These are phyloP conservation scores for Spea multiplicata DNA, from an alignment of 2,113 vertebrate genomes.

Conservation along the genomic window DNA sequence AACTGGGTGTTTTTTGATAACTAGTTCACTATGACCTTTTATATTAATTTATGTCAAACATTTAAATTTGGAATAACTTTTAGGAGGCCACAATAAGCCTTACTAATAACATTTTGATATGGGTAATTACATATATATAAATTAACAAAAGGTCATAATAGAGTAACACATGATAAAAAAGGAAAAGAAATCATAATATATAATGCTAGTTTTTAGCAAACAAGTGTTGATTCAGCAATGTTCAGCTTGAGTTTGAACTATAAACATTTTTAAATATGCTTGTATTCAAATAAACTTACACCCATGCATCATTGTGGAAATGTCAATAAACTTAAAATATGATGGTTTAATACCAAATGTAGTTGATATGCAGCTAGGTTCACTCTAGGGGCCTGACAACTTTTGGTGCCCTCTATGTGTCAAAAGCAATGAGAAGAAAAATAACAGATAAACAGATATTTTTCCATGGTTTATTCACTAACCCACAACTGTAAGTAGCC, in stretches of 20 bases:
- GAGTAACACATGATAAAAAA: conserved; percentile 26
- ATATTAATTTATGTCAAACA: too few relatives aligned
- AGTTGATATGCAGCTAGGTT: background rate
- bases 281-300: background rate
- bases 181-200: conserved; percentile 30
- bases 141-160: conserved; percentile 36
- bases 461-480: too few relatives aligned
- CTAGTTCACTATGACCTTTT: too few relatives aligned
- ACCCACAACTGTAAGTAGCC: too few relatives aligned
- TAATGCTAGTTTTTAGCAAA: conserved; percentile 31
- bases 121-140: conserved; percentile 6
- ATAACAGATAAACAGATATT: background rate
- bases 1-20: too few relatives aligned
- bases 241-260: conserved; percentile 6
- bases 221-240: conserved; percentile 22
- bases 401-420: background rate
- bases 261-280: conserved; percentile 33
- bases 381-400: background rate
- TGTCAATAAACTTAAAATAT: background rate
- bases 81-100: too few relatives aligned
- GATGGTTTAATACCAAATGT: background rate
- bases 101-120: too few relatives aligned
- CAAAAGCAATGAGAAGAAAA: background rate
- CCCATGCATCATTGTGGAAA: background rate
- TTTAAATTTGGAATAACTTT: too few relatives aligned